phyloP scores from a whole-genome alignment of 2,888 invertebrate species.

The Crepidodera aurea region DNA sequence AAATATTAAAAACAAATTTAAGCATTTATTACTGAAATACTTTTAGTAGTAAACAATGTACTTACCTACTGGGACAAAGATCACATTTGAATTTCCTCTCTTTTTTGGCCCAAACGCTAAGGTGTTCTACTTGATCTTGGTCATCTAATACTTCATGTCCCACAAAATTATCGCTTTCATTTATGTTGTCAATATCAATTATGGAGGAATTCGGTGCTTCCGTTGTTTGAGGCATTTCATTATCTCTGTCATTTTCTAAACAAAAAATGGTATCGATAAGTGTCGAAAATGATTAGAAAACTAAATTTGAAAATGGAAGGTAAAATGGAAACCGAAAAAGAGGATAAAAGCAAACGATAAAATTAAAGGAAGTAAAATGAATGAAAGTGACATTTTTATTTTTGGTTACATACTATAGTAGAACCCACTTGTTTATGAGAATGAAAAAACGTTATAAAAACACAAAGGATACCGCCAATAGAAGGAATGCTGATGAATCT shows the following conservation, averaged over 20 bases:
- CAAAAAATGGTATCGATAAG: no score
- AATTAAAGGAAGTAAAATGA: no score
- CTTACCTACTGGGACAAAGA: constrained; percentile 53
- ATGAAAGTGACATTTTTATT: no score
- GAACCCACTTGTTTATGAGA: no score
- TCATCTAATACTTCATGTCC: constrained; percentile 33
- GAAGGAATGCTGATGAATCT: no score
- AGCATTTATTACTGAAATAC: neutral
- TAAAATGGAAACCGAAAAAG: no score
- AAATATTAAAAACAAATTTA: constrained; percentile 14
- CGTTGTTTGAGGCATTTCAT: constrained; percentile 1
- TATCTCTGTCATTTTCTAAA: constrained; percentile 30
- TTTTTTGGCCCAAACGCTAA: constrained; percentile 51
- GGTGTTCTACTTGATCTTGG: constrained; percentile 25
- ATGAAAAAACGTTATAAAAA: no score
- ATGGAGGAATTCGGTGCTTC: neutral
- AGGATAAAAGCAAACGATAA: no score
- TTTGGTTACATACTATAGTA: no score
- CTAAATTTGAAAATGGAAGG: no score
- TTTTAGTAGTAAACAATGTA: neutral
- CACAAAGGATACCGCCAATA: no score
- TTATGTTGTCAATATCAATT: constrained; percentile 15
- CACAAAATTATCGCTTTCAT: constrained; percentile 21
- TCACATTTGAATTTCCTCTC: constrained; percentile 55
- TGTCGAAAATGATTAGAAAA: neutral